These are phyloP conservation scores for Patella depressa DNA, from an alignment of 2,888 invertebrate species.

Conservation along the genomic window DNA sequence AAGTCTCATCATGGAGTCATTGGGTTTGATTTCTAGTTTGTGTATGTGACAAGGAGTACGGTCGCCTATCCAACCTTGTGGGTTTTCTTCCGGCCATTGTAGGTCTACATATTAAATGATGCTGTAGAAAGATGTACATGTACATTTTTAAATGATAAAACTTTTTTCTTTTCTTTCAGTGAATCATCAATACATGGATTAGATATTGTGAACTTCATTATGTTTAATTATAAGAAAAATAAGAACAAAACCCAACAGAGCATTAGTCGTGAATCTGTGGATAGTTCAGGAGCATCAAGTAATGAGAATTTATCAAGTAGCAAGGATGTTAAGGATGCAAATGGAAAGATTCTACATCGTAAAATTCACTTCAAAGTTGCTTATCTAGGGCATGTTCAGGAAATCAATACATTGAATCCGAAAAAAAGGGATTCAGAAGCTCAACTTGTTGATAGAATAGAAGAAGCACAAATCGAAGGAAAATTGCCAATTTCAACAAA, in stretches of 20 bases:
- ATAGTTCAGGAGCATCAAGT: conserved; percentile 40
- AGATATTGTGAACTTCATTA: too few relatives aligned
- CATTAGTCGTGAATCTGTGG: conserved; percentile 34
- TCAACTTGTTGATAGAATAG: conserved; percentile 67
- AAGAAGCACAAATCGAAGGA: conserved; percentile 69
- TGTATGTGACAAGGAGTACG: too few relatives aligned
- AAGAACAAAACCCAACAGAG: conserved; percentile 27
- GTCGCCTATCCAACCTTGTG: too few relatives aligned
- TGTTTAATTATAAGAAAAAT: conserved; percentile 16
- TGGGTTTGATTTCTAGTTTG: too few relatives aligned
- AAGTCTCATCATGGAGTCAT: too few relatives aligned
- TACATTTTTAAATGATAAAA: too few relatives aligned
- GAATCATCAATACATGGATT: too few relatives aligned
- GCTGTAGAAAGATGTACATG: too few relatives aligned
- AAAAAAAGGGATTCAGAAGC: conserved; percentile 64
- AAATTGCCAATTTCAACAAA: conserved; percentile 59
- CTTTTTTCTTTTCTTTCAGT: too few relatives aligned
- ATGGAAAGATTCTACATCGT: conserved; percentile 46
- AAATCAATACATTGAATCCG: conserved; percentile 61
- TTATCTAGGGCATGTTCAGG: conserved; percentile 63
- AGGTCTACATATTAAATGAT: too few relatives aligned
- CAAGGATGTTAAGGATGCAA: conserved; percentile 46
- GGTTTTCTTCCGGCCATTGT: too few relatives aligned
- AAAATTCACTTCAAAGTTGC: conserved; percentile 39
- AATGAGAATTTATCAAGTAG: conserved; percentile 44